Percentiles rank a stretch among this genome's conserved stretches.
phyloP scores from a whole-genome alignment of 1,140 invertebrate genomes.

The Camponotus pennsylvanicus region DNA sequence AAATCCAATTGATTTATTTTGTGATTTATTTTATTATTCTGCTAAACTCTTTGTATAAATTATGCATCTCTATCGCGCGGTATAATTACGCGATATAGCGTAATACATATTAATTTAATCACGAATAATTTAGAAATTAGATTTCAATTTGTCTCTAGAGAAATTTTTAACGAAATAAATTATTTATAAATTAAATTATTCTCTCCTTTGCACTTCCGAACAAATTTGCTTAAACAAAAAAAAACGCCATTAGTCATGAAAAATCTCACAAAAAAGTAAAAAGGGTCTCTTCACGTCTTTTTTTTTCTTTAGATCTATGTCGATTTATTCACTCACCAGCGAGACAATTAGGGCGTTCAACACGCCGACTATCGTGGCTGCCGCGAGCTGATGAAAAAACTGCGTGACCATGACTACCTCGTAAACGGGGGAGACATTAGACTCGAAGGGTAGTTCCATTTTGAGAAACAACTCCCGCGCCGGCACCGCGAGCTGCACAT shows the following conservation, averaged over 20 bases:
- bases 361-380: slow-evolving; percentile 51
- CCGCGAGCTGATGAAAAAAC: slow-evolving; percentile 47
- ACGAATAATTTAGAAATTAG: neutral
- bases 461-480: slow-evolving; percentile 49
- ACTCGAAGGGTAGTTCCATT: slow-evolving; percentile 59
- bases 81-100: slow-evolving; percentile 5
- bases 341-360: slow-evolving; percentile 53
- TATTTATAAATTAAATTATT: neutral
- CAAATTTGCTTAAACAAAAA: neutral
- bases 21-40: slow-evolving; percentile 41
- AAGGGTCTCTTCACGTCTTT: neutral
- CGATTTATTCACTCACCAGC: slow-evolving; percentile 28
- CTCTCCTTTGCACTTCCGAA: neutral
- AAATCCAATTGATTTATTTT: slow-evolving; percentile 19
- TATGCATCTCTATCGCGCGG: neutral
- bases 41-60: slow-evolving; percentile 16
- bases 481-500: neutral
- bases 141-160: neutral
- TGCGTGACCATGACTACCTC: slow-evolving; percentile 52
- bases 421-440: slow-evolving; percentile 40
- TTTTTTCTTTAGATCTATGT: neutral
- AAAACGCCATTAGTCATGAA: neutral
- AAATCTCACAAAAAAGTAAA: neutral
- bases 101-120: slow-evolving; percentile 22
- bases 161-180: neutral